Evolutionary conservation across 2,797 vertebrate genomes (phyloP), one percentile per base, ranked within the genome.

Genomic region (Sandelia bainsii): DNA sequence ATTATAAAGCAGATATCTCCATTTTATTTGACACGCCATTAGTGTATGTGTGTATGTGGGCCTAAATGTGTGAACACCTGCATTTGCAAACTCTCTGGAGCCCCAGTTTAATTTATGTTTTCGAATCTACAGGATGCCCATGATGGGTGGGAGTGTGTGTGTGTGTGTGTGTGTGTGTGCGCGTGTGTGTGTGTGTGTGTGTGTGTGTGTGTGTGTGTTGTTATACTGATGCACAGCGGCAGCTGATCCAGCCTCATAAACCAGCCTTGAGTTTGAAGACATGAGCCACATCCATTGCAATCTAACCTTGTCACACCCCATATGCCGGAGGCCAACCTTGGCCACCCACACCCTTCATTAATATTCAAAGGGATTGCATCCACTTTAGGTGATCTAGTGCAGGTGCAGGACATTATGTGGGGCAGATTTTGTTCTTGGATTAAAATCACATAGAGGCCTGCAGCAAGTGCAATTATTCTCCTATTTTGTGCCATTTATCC

Each of bases 231-330:
- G 63, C 72, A 68, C 3, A 4, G 53, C 8, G 8, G 56, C 61
- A 84, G 72, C 72, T 70, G 81, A 83, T 85, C 63, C 71, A 68
- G 57, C 27, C 80, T 72, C 70, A 58, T 89, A 80, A 84, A 85
- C 44, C 70, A 59, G 48, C 80, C 79, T 83, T 73, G 59, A 58
- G 69, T 81, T 49, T 66, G 66, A 74, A 70, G 69, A 57, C 46
- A 40, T 29, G 58, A 40, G 48, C 69, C 49, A 56, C 81, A 83
- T 90, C 82, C 66, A 77, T 87, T 20, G 63, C 69, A 78, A 77
- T 85, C 70, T 62, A 65, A 76, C 87, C 76, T 68, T 72, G 83
- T 81, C 88, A 78, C 22, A 8, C 29, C 51, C 58, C 70, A 62
- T 85, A 83, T 82, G 86, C 75, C 67, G 72, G 61, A 75, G 72